Evolutionary conservation across 2,888 invertebrate species (phyloP).

Genomic region (Sphaerophoria taeniata): DNA sequence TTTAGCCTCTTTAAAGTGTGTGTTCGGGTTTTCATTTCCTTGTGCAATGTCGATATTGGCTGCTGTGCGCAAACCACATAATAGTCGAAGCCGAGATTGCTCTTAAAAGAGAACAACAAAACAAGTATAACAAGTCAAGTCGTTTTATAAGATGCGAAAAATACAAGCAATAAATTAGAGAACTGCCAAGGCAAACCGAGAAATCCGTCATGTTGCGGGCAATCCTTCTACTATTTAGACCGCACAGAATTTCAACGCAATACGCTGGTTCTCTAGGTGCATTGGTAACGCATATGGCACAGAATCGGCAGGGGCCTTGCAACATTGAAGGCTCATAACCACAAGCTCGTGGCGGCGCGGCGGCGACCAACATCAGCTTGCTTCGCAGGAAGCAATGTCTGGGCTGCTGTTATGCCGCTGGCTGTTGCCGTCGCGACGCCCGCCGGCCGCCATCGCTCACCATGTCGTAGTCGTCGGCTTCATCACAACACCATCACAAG

Average conservation of each 20-base stretch:
- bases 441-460: constrained; percentile 9
- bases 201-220: constrained; percentile 70
- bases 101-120: constrained; percentile 20
- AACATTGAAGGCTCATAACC: constrained; percentile 23
- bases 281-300: constrained; percentile 30
- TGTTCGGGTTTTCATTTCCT: constrained; percentile 30
- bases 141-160: constrained; percentile 60
- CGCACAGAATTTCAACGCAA: constrained; percentile 48
- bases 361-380: too few relatives aligned
- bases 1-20: constrained; percentile 42
- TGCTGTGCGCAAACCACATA: constrained; percentile 43
- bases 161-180: constrained; percentile 68
- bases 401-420: constrained; percentile 59
- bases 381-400: constrained; percentile 40
- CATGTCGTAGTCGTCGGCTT: constrained; percentile 19
- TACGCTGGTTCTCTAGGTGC: constrained; percentile 28
- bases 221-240: constrained; percentile 67
- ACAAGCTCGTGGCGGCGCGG: background rate
- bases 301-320: constrained; percentile 31
- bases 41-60: background rate
- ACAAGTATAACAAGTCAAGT: constrained; percentile 51
- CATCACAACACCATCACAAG: constrained; percentile 5
- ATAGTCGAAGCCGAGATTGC: constrained; percentile 7
- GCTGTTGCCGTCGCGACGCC: constrained; percentile 31
- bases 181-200: constrained; percentile 66